Percentiles rank a stretch among this genome's conserved stretches.
Conservation (phyloP, 2,113 vertebrate species). For the Speoplatyrhinus poulsoni region DNA sequence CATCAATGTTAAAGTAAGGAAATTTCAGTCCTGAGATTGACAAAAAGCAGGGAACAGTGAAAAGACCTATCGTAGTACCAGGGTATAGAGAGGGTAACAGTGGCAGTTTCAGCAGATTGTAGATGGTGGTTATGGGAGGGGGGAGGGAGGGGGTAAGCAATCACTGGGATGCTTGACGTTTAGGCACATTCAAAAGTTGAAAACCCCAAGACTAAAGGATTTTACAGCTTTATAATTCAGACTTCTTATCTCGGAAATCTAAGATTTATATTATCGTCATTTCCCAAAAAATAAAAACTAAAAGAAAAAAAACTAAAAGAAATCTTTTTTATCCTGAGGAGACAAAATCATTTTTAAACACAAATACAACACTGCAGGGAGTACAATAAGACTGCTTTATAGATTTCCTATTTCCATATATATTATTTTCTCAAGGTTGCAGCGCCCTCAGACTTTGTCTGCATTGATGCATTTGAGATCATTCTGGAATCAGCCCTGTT, state of each 20-base stretch:
- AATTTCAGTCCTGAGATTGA: slow-evolving; percentile 78
- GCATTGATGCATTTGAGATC: slow-evolving; percentile 65
- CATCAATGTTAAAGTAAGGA: slow-evolving; percentile 74
- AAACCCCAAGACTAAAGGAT: slow-evolving; percentile 70
- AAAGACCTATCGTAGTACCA: slow-evolving; percentile 60
- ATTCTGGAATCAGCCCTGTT: slow-evolving; percentile 63
- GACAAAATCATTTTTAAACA: slow-evolving; percentile 76
- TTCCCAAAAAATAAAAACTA: slow-evolving; percentile 30
- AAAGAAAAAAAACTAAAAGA: slow-evolving; percentile 37
- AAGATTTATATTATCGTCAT: slow-evolving; percentile 58
- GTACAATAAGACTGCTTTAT: slow-evolving; percentile 76
- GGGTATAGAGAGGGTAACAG: slow-evolving; percentile 42
- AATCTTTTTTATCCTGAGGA: slow-evolving; percentile 80
- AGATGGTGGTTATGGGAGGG: slow-evolving; percentile 64
- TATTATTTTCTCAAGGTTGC: slow-evolving; percentile 80
- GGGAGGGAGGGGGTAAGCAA: slow-evolving; percentile 64
- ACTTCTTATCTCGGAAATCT: slow-evolving; percentile 70
- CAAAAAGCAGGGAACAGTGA: slow-evolving; percentile 69
- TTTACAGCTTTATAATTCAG: slow-evolving; percentile 74
- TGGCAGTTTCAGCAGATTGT: slow-evolving; percentile 73
- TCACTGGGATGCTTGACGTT: slow-evolving; percentile 70
- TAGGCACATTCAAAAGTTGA: slow-evolving; percentile 75
- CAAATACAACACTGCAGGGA: slow-evolving; percentile 78
- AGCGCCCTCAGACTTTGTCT: slow-evolving; percentile 72
- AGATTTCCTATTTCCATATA: slow-evolving; percentile 80